Conservation (phyloP, 1,140 invertebrate genomes). For the Cotesia vestalis region DNA sequence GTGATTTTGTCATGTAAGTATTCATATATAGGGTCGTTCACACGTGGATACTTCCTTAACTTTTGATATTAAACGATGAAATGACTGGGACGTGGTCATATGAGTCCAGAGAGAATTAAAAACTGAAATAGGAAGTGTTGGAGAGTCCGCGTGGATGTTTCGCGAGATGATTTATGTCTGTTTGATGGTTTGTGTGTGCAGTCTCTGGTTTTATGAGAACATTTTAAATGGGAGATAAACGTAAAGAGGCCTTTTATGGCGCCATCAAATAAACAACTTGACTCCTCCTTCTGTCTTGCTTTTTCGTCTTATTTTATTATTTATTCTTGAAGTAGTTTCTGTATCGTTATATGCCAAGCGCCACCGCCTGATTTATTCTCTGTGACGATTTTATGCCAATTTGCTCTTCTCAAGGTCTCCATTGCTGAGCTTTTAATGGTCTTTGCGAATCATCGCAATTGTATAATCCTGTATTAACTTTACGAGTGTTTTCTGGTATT, state of each 20-base stretch:
- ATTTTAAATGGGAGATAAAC: conserved; percentile 67
- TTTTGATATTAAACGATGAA: conserved; percentile 45
- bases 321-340: conserved; percentile 17
- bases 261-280: conserved; percentile 69
- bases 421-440: conserved; percentile 3
- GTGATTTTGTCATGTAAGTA: no score
- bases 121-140: conserved; percentile 12
- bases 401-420: conserved; percentile 8
- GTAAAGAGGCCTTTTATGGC: conserved; percentile 68
- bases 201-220: conserved; percentile 63
- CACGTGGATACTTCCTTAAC: conserved; percentile 25
- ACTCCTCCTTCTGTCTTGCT: conserved; percentile 60
- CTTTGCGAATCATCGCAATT: background rate
- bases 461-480: no score
- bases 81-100: conserved; percentile 36
- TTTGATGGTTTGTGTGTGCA: conserved; percentile 64
- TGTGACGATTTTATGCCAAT: conserved; percentile 18
- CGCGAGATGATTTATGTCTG: conserved; percentile 61
- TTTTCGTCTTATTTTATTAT: conserved; percentile 32
- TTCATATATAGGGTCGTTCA: no score
- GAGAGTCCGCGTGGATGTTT: conserved; percentile 49
- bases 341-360: conserved; percentile 10
- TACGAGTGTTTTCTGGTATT: no score
- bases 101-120: conserved; percentile 19
- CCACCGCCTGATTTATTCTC: conserved; percentile 31